A percentile compares a stretch with the other conserved stretches of the same genome.
Evolutionary conservation across 2,797 vertebrate genomes (phyloP).

Genomic region (Gouania willdenowi): DNA sequence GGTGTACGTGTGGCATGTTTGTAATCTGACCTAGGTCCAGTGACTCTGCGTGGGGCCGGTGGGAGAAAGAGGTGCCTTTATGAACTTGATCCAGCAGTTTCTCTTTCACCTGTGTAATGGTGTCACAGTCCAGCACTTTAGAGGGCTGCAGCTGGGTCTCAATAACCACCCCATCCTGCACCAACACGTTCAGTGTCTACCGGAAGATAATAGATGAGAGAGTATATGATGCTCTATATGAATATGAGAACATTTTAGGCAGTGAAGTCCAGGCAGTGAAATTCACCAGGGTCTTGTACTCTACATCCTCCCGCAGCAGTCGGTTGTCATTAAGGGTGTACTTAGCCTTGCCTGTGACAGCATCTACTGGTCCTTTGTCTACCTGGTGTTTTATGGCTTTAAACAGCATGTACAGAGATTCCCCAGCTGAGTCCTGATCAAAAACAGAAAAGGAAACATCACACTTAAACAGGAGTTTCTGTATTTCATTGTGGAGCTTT

Average conservation of each 20-base stretch:
- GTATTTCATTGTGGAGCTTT: background rate
- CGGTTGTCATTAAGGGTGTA: conserved; percentile 97
- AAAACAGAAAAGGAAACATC: conserved; percentile 14
- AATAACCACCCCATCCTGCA: conserved; percentile 76
- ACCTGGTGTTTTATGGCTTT: conserved; percentile 98
- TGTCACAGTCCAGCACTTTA: conserved; percentile 93
- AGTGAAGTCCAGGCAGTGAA: too few species aligned
- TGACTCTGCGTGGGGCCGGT: conserved; percentile 86
- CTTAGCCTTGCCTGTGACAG: conserved; percentile 95
- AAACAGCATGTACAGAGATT: conserved; percentile 96
- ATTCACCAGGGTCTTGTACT: conserved; percentile 91
- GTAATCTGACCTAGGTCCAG: conserved; percentile 88
- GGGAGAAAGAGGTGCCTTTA: conserved; percentile 88
- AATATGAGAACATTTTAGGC: too few species aligned
- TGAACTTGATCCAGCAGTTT: conserved; percentile 95
- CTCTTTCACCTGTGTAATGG: conserved; percentile 96
- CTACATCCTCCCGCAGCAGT: conserved; percentile 91
- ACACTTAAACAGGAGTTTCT: background rate
- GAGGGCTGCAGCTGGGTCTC: conserved; percentile 84
- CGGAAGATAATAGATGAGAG: background rate
- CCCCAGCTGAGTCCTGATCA: conserved; percentile 89
- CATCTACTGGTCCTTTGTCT: conserved; percentile 95
- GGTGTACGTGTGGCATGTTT: background rate
- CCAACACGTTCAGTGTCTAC: conserved; percentile 87
- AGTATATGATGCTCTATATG: background rate